Evolutionary conservation across 2,113 vertebrate genomes (phyloP).

Genomic region (Cynoglossus semilaevis): DNA sequence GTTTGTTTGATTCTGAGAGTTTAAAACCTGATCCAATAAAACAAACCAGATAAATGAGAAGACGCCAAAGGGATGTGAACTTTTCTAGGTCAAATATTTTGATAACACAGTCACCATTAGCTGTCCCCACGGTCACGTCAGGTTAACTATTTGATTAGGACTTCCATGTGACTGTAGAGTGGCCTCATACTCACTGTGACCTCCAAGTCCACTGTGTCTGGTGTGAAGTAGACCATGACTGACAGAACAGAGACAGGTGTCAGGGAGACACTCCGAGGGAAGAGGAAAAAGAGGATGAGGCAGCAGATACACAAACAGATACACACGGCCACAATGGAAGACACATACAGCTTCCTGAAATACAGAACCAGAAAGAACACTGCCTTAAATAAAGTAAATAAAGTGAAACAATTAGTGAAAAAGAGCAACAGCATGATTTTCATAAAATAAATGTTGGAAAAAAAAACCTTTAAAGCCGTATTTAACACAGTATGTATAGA

Average conservation of each 20-base stretch:
- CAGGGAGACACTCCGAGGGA: slow-evolving; percentile 89
- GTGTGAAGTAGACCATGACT: slow-evolving; percentile 80
- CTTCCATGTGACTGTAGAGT: background rate
- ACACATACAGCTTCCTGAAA: slow-evolving; percentile 89
- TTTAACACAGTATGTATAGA: too few relatives aligned
- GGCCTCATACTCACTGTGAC: slow-evolving; percentile 62
- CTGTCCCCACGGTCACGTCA: too few relatives aligned
- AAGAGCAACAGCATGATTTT: too few relatives aligned
- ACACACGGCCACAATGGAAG: slow-evolving; percentile 82
- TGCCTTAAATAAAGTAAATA: background rate
- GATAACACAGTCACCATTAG: too few relatives aligned
- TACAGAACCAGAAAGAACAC: background rate
- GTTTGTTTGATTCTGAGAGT: too few relatives aligned
- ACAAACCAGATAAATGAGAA: too few relatives aligned
- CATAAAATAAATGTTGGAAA: too few relatives aligned
- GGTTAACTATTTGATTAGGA: too few relatives aligned
- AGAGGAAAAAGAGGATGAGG: slow-evolving; percentile 93
- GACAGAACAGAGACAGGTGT: slow-evolving; percentile 87
- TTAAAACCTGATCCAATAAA: too few relatives aligned
- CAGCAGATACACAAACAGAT: slow-evolving; percentile 77
- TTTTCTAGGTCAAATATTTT: too few relatives aligned
- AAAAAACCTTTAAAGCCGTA: too few relatives aligned
- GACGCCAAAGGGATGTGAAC: too few relatives aligned
- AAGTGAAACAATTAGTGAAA: background rate
- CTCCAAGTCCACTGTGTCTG: slow-evolving; percentile 49